These are phyloP conservation scores for Apotomis turbidana DNA, from an alignment of 2,888 invertebrate genomes.

Conservation along the genomic window DNA sequence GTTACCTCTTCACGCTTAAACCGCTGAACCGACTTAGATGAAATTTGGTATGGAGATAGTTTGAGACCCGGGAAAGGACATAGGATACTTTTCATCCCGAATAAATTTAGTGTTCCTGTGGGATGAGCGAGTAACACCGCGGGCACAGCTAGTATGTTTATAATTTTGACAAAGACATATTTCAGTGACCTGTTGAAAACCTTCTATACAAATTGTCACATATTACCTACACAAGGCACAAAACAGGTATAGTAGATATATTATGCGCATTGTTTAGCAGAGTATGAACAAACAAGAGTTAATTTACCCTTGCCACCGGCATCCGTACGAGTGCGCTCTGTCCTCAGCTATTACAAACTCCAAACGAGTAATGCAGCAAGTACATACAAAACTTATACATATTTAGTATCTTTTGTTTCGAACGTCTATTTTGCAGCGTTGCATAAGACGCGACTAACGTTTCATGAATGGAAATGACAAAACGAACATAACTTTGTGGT, in stretches of 20 bases:
- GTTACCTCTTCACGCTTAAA: too few relatives aligned
- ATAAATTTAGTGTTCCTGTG: too few relatives aligned
- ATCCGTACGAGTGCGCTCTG: constrained; percentile 32
- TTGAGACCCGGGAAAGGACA: too few relatives aligned
- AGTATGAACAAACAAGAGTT: constrained; percentile 37
- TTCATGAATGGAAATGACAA: constrained; percentile 3
- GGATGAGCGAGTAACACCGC: too few relatives aligned
- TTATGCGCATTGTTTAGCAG: constrained; percentile 19
- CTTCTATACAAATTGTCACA: not conserved
- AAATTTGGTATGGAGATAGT: too few relatives aligned
- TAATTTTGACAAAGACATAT: not conserved
- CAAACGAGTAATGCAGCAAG: constrained; percentile 9
- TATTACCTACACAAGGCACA: constrained; percentile 1
- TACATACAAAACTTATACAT: not conserved
- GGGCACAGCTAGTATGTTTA: too few relatives aligned
- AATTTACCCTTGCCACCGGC: constrained; percentile 35
- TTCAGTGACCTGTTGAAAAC: not conserved
- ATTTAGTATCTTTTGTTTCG: not conserved
- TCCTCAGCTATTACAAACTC: constrained; percentile 12
- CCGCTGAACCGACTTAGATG: too few relatives aligned
- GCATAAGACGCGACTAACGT: constrained; percentile 18
- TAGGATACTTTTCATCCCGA: too few relatives aligned
- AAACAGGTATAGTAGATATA: constrained; percentile 19
- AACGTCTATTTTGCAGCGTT: constrained; percentile 1
- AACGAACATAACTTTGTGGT: not conserved